These are phyloP conservation scores for Xanthorhoe designata DNA, from an alignment of 2,888 invertebrate species.

Conservation along the genomic window DNA sequence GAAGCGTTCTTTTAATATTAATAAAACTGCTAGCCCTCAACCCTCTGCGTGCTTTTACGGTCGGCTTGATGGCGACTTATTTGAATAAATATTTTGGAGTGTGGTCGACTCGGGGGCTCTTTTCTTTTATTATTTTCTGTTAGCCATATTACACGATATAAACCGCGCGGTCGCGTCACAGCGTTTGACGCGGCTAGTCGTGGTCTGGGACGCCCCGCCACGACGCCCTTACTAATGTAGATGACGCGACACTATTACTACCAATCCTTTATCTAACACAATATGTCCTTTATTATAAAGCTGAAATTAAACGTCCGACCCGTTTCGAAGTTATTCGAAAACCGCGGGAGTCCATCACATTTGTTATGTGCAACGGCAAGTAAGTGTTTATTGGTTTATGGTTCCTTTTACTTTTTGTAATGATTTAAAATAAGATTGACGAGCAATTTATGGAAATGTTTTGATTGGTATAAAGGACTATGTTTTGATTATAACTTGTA, in stretches of 20 bases:
- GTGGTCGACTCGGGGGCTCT: slow-evolving; percentile 58
- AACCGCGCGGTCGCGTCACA: slow-evolving; percentile 35
- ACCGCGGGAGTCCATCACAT: slow-evolving; percentile 76
- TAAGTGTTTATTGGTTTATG: slow-evolving; percentile 77
- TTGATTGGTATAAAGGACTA: slow-evolving; percentile 45
- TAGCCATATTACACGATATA: slow-evolving; percentile 47
- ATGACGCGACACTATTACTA: slow-evolving; percentile 83
- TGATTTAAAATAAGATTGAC: slow-evolving; percentile 64
- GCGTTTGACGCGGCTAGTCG: slow-evolving; percentile 33
- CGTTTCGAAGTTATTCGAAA: slow-evolving; percentile 76
- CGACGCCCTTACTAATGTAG: slow-evolving; percentile 75
- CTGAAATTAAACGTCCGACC: slow-evolving; percentile 78
- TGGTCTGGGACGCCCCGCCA: slow-evolving; percentile 71
- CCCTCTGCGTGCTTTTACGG: slow-evolving; percentile 81
- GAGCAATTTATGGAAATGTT: slow-evolving; percentile 60
- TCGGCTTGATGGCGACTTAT: slow-evolving; percentile 82
- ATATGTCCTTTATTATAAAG: slow-evolving; percentile 82
- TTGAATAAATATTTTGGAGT: slow-evolving; percentile 83
- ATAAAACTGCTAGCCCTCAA: slow-evolving; percentile 81
- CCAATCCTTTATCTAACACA: slow-evolving; percentile 82
- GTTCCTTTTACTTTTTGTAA: slow-evolving; percentile 59
- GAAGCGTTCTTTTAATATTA: slow-evolving; percentile 84
- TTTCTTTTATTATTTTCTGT: slow-evolving; percentile 70
- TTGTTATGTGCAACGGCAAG: slow-evolving; percentile 65
- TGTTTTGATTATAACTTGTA: slow-evolving; percentile 40